Conservation (phyloP, 2,888 invertebrate genomes). For the Adela reaumurella region DNA sequence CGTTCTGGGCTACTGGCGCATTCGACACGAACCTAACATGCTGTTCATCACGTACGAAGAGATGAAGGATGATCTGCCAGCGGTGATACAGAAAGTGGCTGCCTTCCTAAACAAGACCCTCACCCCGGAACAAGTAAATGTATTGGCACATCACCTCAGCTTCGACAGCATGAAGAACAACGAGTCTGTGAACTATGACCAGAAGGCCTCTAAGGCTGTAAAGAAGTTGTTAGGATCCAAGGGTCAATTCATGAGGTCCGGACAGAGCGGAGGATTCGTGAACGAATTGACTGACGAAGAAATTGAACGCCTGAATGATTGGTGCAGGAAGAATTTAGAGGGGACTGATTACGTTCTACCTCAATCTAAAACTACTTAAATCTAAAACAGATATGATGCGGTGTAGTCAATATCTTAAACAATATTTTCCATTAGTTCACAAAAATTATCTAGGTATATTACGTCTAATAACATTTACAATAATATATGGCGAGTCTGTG, state of each 20-base stretch:
- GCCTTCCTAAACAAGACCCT: constrained; percentile 45
- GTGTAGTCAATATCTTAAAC: too few relatives aligned
- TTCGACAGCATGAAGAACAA: constrained; percentile 58
- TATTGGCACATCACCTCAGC: constrained; percentile 50
- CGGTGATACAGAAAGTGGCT: constrained; percentile 44
- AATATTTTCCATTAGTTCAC: too few relatives aligned
- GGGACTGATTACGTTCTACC: constrained; percentile 1
- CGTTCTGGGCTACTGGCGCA: neutral
- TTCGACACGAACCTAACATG: neutral
- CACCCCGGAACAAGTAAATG: constrained; percentile 33
- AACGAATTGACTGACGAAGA: constrained; percentile 24
- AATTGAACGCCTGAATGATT: constrained; percentile 38
- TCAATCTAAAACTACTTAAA: neutral
- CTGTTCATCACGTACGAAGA: neutral
- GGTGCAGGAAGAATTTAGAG: constrained; percentile 19
- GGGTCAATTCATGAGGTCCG: constrained; percentile 41
- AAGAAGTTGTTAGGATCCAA: constrained; percentile 14
- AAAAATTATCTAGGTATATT: neutral
- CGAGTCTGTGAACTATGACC: constrained; percentile 42
- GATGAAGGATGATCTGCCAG: constrained; percentile 30
- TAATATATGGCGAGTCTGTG: too few relatives aligned
- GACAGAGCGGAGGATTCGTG: constrained; percentile 37
- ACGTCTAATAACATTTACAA: too few relatives aligned
- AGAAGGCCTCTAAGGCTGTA: neutral
- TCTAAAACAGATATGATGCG: too few relatives aligned